A percentile compares a stretch with the other conserved stretches of the same genome.
phyloP scores from a whole-genome alignment of 1,140 invertebrate genomes.

The Drosophila lowei region DNA sequence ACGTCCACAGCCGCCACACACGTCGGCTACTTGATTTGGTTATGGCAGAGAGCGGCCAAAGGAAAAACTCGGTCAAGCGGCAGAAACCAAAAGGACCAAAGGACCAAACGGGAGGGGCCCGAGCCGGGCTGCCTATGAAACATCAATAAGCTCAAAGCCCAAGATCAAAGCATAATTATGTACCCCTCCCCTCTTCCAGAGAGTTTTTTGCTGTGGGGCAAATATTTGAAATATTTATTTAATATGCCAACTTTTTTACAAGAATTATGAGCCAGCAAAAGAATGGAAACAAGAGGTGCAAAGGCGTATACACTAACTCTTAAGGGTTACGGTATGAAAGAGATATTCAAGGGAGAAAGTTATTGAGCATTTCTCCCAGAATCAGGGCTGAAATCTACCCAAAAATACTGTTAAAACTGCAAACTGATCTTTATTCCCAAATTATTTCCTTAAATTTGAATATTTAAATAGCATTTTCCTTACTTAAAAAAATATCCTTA shows the following conservation, averaged over 20 bases:
- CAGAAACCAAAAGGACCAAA: slow-evolving; percentile 7
- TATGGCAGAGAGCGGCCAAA: slow-evolving; percentile 9
- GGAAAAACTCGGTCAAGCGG: slow-evolving; percentile 43
- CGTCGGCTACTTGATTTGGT: slow-evolving; percentile 32
- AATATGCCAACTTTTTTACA: slow-evolving; percentile 10
- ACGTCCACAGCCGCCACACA: slow-evolving; percentile 6
- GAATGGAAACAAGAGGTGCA: too few species aligned
- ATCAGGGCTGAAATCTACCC: too few species aligned
- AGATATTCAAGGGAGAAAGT: too few species aligned
- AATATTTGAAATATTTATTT: slow-evolving; percentile 20
- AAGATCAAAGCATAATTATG: slow-evolving; percentile 48
- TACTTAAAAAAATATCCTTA: too few species aligned
- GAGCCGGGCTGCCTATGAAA: neutral
- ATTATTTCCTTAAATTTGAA: too few species aligned
- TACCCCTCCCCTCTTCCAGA: neutral
- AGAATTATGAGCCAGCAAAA: neutral
- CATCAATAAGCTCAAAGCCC: slow-evolving; percentile 26
- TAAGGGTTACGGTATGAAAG: too few species aligned
- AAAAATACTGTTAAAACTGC: too few species aligned
- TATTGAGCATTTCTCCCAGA: too few species aligned
- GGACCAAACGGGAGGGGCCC: neutral
- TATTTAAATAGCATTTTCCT: too few species aligned
- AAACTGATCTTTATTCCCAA: too few species aligned
- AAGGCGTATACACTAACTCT: too few species aligned
- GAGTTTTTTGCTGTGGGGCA: neutral